A percentile compares a stretch with the other conserved stretches of the same genome.
Evolutionary conservation across 2,888 invertebrate species (phyloP).

Genomic region (Aleiodes alternator): DNA sequence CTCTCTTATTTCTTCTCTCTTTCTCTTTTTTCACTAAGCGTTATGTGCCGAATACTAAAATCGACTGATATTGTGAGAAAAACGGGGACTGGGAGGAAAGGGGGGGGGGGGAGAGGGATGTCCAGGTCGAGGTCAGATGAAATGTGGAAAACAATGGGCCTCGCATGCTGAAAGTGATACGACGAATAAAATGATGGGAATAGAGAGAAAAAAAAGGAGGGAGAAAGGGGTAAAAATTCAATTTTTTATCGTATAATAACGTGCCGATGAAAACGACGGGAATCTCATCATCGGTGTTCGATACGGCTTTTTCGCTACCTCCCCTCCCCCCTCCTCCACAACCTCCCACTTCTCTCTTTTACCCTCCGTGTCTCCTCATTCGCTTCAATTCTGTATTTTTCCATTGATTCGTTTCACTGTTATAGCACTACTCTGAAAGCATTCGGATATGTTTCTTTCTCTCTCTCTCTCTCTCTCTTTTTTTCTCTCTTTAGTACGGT

Average conservation of each 20-base stretch:
- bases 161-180: conserved; percentile 22
- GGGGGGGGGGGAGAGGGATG: neutral
- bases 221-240: neutral
- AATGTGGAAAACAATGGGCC: conserved; percentile 16
- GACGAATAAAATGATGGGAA: neutral
- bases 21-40: neutral
- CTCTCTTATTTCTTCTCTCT: neutral
- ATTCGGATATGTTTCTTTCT: too few relatives aligned
- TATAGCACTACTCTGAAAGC: conserved; percentile 44
- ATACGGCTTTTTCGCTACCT: conserved; percentile 39
- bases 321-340: too few relatives aligned
- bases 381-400: conserved; percentile 67
- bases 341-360: neutral
- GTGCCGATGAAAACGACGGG: conserved; percentile 29
- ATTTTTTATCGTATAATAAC: conserved; percentile 29
- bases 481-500: neutral
- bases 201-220: neutral
- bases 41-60: conserved; percentile 48
- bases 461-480: neutral
- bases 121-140: neutral
- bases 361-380: neutral
- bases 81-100: too few relatives aligned
- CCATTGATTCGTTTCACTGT: conserved; percentile 70
- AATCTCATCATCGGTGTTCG: conserved; percentile 46
- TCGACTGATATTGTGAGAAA: neutral